Evolutionary conservation across 2,888 invertebrate species (phyloP).

Genomic region (Myathropa florea): DNA sequence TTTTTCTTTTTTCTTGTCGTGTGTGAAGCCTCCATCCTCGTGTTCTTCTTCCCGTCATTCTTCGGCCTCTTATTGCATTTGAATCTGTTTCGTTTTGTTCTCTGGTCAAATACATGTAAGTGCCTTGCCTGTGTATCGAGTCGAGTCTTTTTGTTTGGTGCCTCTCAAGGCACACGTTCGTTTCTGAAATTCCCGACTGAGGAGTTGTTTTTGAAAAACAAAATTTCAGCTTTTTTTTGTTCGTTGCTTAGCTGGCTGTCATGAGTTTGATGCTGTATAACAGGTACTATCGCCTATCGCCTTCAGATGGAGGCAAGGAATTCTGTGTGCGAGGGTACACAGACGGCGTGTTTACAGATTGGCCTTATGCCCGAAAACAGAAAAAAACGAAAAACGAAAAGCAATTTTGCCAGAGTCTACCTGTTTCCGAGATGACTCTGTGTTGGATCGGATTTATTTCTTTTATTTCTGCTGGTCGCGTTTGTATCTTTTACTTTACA

Average conservation of each 20-base stretch:
- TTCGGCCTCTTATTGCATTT: constrained; percentile 17
- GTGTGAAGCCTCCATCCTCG: background rate
- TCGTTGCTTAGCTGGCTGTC: background rate
- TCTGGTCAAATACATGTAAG: background rate
- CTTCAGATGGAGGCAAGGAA: constrained; percentile 15
- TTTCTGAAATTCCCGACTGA: constrained; percentile 20
- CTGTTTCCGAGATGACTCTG: constrained; percentile 7
- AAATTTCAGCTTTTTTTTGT: constrained; percentile 13
- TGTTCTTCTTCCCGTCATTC: constrained; percentile 3
- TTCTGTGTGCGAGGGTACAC: background rate
- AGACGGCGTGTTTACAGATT: constrained; percentile 22
- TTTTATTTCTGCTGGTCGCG: background rate
- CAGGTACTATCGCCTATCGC: constrained; percentile 26
- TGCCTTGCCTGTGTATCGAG: background rate
- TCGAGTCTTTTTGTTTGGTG: background rate
- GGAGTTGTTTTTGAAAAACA: constrained; percentile 48
- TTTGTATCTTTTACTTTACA: constrained; percentile 11
- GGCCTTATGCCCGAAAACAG: constrained; percentile 22
- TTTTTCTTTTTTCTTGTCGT: constrained; percentile 6
- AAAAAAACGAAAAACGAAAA: background rate
- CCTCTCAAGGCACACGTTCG: background rate
- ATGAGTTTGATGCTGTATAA: constrained; percentile 20
- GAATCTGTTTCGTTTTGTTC: constrained; percentile 22
- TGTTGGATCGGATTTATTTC: background rate
- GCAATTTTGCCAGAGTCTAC: constrained; percentile 3